Evolutionary conservation across 2,888 invertebrate species (phyloP).

Genomic region (Deroplatys truncata): DNA sequence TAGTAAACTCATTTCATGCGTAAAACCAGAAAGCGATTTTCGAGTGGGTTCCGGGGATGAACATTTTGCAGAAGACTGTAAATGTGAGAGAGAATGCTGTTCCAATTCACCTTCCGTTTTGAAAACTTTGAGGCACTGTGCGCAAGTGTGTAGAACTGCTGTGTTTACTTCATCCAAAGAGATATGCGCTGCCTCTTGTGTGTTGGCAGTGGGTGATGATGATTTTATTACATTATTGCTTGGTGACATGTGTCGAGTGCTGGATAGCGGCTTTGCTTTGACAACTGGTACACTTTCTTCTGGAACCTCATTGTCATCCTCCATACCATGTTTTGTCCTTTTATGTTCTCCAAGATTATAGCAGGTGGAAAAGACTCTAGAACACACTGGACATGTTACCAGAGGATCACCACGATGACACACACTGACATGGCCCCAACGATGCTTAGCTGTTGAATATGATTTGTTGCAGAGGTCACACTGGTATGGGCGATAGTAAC

Average conservation of each 20-base stretch:
- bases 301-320: not conserved
- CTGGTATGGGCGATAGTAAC: conserved; percentile 44
- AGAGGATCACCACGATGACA: conserved; percentile 56
- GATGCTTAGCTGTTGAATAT: conserved; percentile 56
- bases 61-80: not conserved
- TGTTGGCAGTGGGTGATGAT: not conserved
- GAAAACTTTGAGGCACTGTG: not conserved
- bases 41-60: not conserved
- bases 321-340: conserved; percentile 42
- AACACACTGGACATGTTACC: conserved; percentile 54
- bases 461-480: conserved; percentile 58
- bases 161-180: not conserved
- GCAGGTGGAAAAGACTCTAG: conserved; percentile 46
- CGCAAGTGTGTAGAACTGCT: not conserved
- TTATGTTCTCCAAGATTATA: conserved; percentile 47
- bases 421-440: conserved; percentile 60
- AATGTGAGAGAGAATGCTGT: not conserved
- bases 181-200: not conserved
- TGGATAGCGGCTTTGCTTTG: not conserved
- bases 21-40: not conserved
- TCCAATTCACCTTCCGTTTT: not conserved
- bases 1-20: conserved; percentile 12
- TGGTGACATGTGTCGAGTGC: not conserved
- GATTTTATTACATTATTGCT: not conserved
- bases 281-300: not conserved